These are phyloP conservation scores for Podilymbus podiceps DNA, from an alignment of 2,113 vertebrate species.

Conservation along the genomic window DNA sequence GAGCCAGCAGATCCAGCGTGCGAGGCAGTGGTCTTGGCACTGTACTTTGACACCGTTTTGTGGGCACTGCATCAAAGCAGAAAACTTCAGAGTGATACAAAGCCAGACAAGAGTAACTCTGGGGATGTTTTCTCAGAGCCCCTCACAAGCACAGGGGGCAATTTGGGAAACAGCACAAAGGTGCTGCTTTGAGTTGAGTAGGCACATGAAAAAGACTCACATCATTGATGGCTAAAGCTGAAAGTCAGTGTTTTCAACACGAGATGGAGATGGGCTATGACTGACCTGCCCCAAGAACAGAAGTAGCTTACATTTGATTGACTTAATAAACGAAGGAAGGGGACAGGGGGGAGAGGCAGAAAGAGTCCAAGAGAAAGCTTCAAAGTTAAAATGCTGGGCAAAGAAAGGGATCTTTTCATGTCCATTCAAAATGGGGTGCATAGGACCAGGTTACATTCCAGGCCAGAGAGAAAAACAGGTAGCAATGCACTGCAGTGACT, in stretches of 20 bases:
- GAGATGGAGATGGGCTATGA: not conserved
- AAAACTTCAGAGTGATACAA: slow-evolving; percentile 33
- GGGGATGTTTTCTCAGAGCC: not conserved
- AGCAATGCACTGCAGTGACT: not conserved
- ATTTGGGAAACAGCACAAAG: not conserved
- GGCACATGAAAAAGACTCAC: not conserved
- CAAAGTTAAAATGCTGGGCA: not conserved
- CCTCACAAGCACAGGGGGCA: not conserved
- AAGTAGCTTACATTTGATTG: not conserved
- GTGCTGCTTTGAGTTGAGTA: not conserved
- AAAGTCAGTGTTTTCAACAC: not conserved
- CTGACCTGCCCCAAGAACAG: not conserved
- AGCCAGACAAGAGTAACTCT: slow-evolving; percentile 8
- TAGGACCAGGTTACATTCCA: not conserved
- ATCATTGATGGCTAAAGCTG: not conserved
- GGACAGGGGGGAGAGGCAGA: not conserved
- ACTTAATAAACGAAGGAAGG: not conserved
- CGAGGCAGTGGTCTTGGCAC: slow-evolving; percentile 19
- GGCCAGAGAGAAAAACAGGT: not conserved
- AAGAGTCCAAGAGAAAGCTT: not conserved
- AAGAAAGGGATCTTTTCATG: not conserved
- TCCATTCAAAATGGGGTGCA: not conserved
- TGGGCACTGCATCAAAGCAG: slow-evolving; percentile 46
- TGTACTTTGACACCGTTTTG: not conserved
- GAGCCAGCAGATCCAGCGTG: not conserved